Evolutionary conservation across 2,113 vertebrate genomes (phyloP), one percentile per base, ranked within the genome.

Genomic region (Nymphicus hollandicus): DNA sequence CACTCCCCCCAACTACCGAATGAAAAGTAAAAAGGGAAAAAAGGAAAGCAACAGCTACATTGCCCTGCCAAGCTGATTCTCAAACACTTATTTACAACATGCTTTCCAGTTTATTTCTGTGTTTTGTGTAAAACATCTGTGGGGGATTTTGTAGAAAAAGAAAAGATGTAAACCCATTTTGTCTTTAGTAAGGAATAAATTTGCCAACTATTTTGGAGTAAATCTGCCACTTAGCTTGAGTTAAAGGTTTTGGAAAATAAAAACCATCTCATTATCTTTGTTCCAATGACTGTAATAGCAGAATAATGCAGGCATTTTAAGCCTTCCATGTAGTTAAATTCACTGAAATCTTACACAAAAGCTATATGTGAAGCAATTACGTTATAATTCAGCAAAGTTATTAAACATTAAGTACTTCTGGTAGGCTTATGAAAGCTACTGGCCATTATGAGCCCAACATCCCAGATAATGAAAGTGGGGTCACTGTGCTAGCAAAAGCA

Each of bases 231-330:
- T 86, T 93, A 94, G 55, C 39, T 68, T 86, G 63, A 89, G 31
- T 77, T 94, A 70, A 82, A 91, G 24, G 29, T 55, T 88, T 78
- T 60, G 52, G 79, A 81, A 89, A 91, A 91, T 94, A 83, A 86
- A 91, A 71, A 2, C 1, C 14, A 71, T 41, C 79, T 86, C 60
- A 73, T 88, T 89, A 86, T 88, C 79, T 91, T 88, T 70, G 55
- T 55, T 89, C 60, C 6, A 55, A 16, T 78, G 64, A 83, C 46
- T 14, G 24, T 53, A 80, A 86, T 1, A 72, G 58, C 49, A 89
- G 58, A 91, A 73, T 70, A 89, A 88, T 63, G 46, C 13, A 31
- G 29, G 23, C 43, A 73, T 77, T 95, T 93, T 49, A 80, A 91
- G 55, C 29, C 46, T 70, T 63, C 44, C 29, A 31, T 7, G 22